A percentile compares a stretch with the other conserved stretches of the same genome.
Conservation (phyloP, 2,888 invertebrate species). For the Tenthredo amoena region DNA sequence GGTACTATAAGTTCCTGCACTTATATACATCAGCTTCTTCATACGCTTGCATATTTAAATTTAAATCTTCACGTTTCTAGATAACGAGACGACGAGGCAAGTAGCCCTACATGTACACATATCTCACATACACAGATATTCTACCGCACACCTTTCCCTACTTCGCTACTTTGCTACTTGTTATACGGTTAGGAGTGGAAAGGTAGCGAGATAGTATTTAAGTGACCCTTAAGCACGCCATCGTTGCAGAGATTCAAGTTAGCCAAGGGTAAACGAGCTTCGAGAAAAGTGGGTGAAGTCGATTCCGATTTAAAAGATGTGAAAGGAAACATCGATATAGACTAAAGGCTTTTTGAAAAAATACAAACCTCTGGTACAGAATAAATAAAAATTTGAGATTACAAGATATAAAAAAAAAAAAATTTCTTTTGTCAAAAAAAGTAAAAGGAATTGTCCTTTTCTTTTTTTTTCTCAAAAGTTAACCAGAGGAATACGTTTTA, state of each 20-base stretch:
- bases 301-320: neutral
- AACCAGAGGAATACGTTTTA: neutral
- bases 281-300: slow-evolving; percentile 21
- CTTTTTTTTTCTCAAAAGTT: neutral
- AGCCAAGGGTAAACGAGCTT: slow-evolving; percentile 50
- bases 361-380: neutral
- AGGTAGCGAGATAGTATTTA: slow-evolving; percentile 16
- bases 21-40: neutral
- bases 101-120: neutral
- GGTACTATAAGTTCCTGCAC: too few relatives aligned
- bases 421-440: neutral
- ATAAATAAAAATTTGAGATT: neutral
- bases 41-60: neutral
- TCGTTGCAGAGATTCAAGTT: slow-evolving; percentile 11
- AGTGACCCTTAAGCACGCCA: slow-evolving; percentile 14
- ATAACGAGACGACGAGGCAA: slow-evolving; percentile 6
- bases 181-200: slow-evolving; percentile 29
- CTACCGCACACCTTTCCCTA: neutral
- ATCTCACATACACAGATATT: neutral
- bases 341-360: neutral
- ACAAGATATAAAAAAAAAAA: too few relatives aligned
- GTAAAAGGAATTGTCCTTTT: neutral
- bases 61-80: neutral
- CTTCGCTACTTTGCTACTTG: neutral
- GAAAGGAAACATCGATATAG: neutral